A percentile compares a stretch with the other conserved stretches of the same genome.
phyloP scores from a whole-genome alignment of 2,113 vertebrate genomes.

The Morone chrysops region DNA sequence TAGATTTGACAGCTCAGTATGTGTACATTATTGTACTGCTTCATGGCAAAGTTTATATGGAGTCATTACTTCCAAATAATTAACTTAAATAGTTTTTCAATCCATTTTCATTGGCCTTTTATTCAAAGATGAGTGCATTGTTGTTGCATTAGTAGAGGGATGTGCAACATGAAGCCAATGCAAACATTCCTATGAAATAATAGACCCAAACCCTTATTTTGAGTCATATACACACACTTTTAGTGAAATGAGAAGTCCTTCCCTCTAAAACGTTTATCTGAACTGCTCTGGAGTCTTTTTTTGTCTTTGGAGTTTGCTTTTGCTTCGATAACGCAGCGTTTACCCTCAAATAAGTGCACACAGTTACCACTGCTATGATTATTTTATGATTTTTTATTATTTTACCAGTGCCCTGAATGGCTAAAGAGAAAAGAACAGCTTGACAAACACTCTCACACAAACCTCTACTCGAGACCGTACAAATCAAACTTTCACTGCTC shows the following conservation, averaged over 20 bases:
- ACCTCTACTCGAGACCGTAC: background rate
- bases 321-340: background rate
- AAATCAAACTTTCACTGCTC: background rate
- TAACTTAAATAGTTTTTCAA: background rate
- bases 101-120: background rate
- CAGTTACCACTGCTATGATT: too few species aligned
- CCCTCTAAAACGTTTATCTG: too few species aligned
- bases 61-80: too few species aligned
- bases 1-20: background rate
- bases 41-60: background rate
- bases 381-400: too few species aligned
- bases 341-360: background rate
- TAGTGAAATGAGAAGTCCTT: background rate
- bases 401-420: background rate
- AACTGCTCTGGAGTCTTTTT: too few species aligned
- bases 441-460: too few species aligned
- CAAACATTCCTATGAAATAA: background rate
- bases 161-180: background rate
- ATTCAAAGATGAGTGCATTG: background rate
- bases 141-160: background rate
- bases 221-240: background rate
- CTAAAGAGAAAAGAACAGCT: background rate
- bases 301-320: too few species aligned
- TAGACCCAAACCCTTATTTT: background rate
- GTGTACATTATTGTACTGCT: background rate